These are phyloP conservation scores for Sarcophaga variegata DNA, from an alignment of 2,888 invertebrate genomes.

Conservation along the genomic window DNA sequence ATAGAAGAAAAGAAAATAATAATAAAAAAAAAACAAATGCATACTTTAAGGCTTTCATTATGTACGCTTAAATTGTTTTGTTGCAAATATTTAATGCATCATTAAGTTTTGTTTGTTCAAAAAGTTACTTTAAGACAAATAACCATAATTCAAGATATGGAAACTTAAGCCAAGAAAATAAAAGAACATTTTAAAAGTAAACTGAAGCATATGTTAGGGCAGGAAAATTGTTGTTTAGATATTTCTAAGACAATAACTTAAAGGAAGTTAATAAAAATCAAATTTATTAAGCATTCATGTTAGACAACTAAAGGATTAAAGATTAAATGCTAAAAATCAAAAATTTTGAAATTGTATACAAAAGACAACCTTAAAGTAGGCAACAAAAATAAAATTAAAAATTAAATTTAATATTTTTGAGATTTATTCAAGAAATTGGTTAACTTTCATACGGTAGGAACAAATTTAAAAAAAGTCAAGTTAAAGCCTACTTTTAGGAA, in stretches of 20 bases:
- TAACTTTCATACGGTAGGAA: no score
- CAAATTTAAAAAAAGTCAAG: no score
- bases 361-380: neutral
- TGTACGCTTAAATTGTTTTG: slow-evolving; percentile 45
- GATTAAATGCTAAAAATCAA: neutral
- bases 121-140: slow-evolving; percentile 36
- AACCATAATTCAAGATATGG: neutral
- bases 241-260: no score
- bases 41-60: slow-evolving; percentile 45
- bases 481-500: no score
- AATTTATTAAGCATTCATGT: no score
- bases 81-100: slow-evolving; percentile 55
- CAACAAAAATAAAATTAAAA: no score
- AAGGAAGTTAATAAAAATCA: no score
- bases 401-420: no score
- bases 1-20: no score
- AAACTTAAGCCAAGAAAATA: neutral
- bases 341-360: neutral
- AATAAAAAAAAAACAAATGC: neutral
- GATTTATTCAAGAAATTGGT: no score
- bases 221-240: no score
- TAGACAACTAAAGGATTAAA: neutral
- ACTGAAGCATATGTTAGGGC: neutral
- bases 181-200: neutral
- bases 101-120: slow-evolving; percentile 55